Evolutionary conservation across 37 sponge, comb jelly and placozoan genomes (phyloP), one percentile per base, ranked within the genome.

Genomic region (Ephydatia muelleri): DNA sequence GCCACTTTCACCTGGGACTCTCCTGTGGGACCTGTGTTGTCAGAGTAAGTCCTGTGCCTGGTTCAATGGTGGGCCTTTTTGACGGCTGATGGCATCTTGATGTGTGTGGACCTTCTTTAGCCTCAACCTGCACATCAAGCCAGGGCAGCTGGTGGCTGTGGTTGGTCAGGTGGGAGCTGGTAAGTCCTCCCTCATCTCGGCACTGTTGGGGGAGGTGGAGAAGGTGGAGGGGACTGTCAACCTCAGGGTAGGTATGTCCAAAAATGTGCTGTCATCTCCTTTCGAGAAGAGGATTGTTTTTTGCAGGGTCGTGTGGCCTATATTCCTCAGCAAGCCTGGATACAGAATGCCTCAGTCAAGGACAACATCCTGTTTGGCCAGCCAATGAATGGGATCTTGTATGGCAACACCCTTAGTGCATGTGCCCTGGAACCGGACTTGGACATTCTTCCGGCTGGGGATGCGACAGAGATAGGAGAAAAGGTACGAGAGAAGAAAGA

Each of bases 121-220:
- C 33, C 76, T 98, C 35, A 92, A 98, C 83, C 72, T 98, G 19
- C 67, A 87, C 31, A 67, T 98, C 38, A 92, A 92, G 29, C 88
- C 89, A 19, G 97, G 99, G 74, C 85, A 92, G 77, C 90, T 99
- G 70, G 94, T 99, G 43, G 98, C 96, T 30, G 87, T 99, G n/a
- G 96, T 99, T 43, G 99, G 99, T 47, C 97, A 93, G 19, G 97
- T 99, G 29, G 99, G 99, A 49, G 92, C 96, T 67, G 99, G 99
- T 33, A 99, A 99, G 89, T 95, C 96, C n/a, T 96, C 97, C 29
- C 93, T 99, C 65, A 77, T 97, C 21, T 93, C 93, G 43, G 97
- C 96, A 36, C 80, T 99, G 31, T 80, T 99, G 68, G 99, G 99
- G 38, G 99, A 99, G 76, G 95, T 99, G 99, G 94, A 97, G 43